These are phyloP conservation scores for Eulemur rufifrons DNA, from an alignment of 2,113 vertebrate genomes.

Conservation along the genomic window DNA sequence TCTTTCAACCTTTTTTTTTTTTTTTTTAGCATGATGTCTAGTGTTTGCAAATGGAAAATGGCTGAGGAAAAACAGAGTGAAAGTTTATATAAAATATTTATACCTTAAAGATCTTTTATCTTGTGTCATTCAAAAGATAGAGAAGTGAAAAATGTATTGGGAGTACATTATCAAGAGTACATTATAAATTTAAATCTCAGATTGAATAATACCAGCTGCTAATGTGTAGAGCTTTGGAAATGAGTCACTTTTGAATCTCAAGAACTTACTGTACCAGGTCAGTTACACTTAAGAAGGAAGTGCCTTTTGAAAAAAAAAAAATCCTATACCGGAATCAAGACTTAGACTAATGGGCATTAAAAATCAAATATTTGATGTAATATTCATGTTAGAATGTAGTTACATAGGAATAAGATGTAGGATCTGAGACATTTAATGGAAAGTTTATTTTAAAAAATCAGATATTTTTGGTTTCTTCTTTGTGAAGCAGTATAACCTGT, in stretches of 20 bases:
- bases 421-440: not conserved
- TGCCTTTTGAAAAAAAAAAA: conserved; percentile 71
- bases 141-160: conserved; percentile 86
- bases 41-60: conserved; percentile 86
- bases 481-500: not conserved
- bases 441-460: not conserved
- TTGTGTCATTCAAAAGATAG: conserved; percentile 86
- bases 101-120: conserved; percentile 88
- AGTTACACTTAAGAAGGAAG: conserved; percentile 85
- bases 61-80: conserved; percentile 85
- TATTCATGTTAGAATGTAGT: conserved; percentile 17
- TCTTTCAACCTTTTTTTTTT: conserved; percentile 56
- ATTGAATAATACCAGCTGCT: conserved; percentile 87
- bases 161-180: conserved; percentile 88
- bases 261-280: conserved; percentile 84
- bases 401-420: not conserved
- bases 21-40: conserved; percentile 76
- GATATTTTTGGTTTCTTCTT: not conserved
- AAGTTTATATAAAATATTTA: conserved; percentile 90
- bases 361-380: conserved; percentile 60
- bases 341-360: conserved; percentile 69
- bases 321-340: conserved; percentile 73
- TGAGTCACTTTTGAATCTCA: conserved; percentile 84
- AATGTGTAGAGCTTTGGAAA: conserved; percentile 86
- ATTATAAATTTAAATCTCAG: conserved; percentile 90